Evolutionary conservation across 1,140 invertebrate genomes (phyloP), one percentile per base, ranked within the genome.

Genomic region (Akabosia matsudoensis): DNA sequence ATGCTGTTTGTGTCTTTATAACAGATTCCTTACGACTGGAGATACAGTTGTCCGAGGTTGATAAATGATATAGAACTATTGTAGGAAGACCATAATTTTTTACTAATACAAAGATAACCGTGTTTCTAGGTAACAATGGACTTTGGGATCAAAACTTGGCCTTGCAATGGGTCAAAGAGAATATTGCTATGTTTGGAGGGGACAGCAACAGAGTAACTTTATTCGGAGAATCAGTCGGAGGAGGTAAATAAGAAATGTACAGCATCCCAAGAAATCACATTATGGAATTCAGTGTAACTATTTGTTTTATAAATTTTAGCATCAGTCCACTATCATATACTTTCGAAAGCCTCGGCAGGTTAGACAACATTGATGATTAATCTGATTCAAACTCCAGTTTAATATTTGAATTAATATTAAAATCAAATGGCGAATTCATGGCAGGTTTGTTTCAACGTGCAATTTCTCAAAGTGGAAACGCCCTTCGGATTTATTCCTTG

Each of bases 111-210:
- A 10, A 45, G 7, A 18, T 45, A 45, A 10, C 37, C 7, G 7
- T 45, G 37, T 45, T 7, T 45, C 7, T 10, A 45, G 70, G 70
- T 26, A 72, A 72, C 26, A 51, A 37, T 37, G 70, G 70, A 2
- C 33, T 72, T 33, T 18, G 37, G 14, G 70, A 72, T 72, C 70
- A 72, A 37, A 72, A 72, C 33, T 7, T 72, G 70, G 70, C 70
- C 1, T 37, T 72, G 26, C 70, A 51, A 22, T 72, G 70, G 70
- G 70, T 72, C n/a, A 24, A 56, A 22, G 61, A 30, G 22, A 67
- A 67, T 31, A 30, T 16, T 67, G 61, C 1, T 10, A 22, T 26
- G 28, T 31, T 72, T 45, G 70, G 70, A 37, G 70, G 70, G 4
- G 37, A 72, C 34, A 13, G 13, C 3, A 1, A 34, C 1, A 26